Evolutionary conservation across 2,888 invertebrate species (phyloP).

Genomic region (Laothoe populi): DNA sequence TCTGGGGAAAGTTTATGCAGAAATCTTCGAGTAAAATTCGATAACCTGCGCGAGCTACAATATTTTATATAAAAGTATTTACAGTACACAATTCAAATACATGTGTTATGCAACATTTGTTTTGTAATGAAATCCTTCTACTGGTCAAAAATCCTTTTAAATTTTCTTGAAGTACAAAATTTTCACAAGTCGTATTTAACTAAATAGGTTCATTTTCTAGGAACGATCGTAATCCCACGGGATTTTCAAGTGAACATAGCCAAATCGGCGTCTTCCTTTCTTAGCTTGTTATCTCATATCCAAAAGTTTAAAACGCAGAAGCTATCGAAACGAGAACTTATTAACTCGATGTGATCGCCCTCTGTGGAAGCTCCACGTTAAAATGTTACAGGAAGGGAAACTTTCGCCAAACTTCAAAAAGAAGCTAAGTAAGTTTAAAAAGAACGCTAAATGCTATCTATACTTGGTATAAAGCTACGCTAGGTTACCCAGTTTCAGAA

Average conservation of each 20-base stretch:
- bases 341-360: conserved; percentile 84
- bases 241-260: conserved; percentile 76
- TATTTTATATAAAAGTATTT: conserved; percentile 20
- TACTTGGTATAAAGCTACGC: conserved; percentile 55
- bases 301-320: conserved; percentile 84
- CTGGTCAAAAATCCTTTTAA: neutral
- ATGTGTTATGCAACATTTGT: neutral
- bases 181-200: conserved; percentile 2
- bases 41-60: conserved; percentile 44
- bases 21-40: conserved; percentile 54
- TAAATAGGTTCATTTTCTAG: conserved; percentile 18
- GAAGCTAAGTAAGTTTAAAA: conserved; percentile 77
- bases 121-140: neutral
- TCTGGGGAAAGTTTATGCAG: conserved; percentile 43
- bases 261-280: conserved; percentile 79
- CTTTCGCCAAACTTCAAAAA: conserved; percentile 79
- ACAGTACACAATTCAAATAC: neutral
- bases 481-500: conserved; percentile 5
- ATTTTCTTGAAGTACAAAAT: neutral
- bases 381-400: conserved; percentile 82
- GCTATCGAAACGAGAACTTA: conserved; percentile 83
- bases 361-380: conserved; percentile 75
- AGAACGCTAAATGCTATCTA: conserved; percentile 76
- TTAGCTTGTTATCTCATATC: conserved; percentile 84
- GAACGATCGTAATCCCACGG: conserved; percentile 56